Percentiles rank a stretch among this genome's conserved stretches.
Evolutionary conservation across 2,888 invertebrate genomes (phyloP).

Genomic region (Schizaphis graminum): DNA sequence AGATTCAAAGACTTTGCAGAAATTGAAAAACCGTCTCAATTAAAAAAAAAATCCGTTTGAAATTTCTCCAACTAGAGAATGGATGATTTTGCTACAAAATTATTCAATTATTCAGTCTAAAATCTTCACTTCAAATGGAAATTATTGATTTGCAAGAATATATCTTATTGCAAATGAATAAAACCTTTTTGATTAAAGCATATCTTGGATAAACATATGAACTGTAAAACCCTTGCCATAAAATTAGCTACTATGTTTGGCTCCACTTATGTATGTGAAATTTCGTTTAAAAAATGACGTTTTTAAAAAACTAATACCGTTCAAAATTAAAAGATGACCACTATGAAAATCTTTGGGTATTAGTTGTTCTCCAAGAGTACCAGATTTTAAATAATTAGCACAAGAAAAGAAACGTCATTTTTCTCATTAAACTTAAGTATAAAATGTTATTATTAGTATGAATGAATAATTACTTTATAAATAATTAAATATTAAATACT

Average conservation of each 20-base stretch:
- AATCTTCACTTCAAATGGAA: too few relatives aligned
- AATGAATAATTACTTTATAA: too few relatives aligned
- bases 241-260: slow-evolving; percentile 64
- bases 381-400: slow-evolving; percentile 48
- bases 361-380: slow-evolving; percentile 35
- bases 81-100: too few relatives aligned
- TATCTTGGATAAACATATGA: slow-evolving; percentile 53
- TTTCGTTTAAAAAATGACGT: slow-evolving; percentile 61
- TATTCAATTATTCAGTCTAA: too few relatives aligned
- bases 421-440: background rate
- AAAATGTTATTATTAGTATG: too few relatives aligned
- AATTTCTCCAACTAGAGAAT: too few relatives aligned
- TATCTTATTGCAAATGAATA: too few relatives aligned
- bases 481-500: too few relatives aligned
- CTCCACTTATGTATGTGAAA: slow-evolving; percentile 62
- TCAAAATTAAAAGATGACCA: slow-evolving; percentile 59
- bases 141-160: too few relatives aligned
- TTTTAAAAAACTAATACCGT: slow-evolving; percentile 55
- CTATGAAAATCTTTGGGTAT: slow-evolving; percentile 37
- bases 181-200: slow-evolving; percentile 60
- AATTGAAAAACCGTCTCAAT: too few relatives aligned
- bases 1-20: too few relatives aligned
- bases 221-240: slow-evolving; percentile 54
- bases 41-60: too few relatives aligned
- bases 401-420: slow-evolving; percentile 26